Evolutionary conservation across 1,140 invertebrate species (phyloP), one percentile per base, ranked within the genome.

Genomic region (Fragariocoptes setiger): DNA sequence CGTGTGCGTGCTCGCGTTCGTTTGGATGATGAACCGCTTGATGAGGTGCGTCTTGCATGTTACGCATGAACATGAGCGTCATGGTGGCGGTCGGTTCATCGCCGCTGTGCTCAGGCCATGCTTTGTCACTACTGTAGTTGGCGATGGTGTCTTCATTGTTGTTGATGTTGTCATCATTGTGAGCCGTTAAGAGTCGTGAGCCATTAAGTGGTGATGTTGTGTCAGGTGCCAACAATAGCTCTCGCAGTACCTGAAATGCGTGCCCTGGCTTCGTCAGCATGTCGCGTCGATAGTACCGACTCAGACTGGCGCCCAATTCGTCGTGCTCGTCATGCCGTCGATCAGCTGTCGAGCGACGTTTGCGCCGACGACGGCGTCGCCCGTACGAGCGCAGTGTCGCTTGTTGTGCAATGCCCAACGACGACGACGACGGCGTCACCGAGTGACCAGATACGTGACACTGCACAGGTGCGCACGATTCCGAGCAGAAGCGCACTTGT

Each of bases 401-500:
- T 43, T 20, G 20, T n/a, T n/a, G n/a, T n/a, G n/a, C n/a, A n/a
- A n/a, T n/a, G n/a, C n/a, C n/a, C n/a, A n/a, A n/a, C n/a, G n/a
- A n/a, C n/a, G n/a, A n/a, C n/a, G n/a, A n/a, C n/a, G n/a, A n/a
- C n/a, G n/a, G n/a, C n/a, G n/a, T n/a, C 15, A 31, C 3, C 13
- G 22, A 5, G 5, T 19, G 22, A 22, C 16, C 19, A n/a, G n/a
- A n/a, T n/a, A n/a, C n/a, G 38, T 41, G 17, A 42, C 35, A 48
- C 36, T 47, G 49, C 49, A 64, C 58, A 42, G 60, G 60, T 47
- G 59, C 54, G 46, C 62, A 64, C 18, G 52, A 44, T 31, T 64
- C 61, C 42, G 61, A 61, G 46, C 62, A 64, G 50, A 64, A 64
- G 36, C 59, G 52, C n/a, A 64, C 58, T n/a, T 61, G 62, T 12